Base-by-base conservation (phyloP, 2,797 vertebrate genomes). In the Cirrhinus mrigala region DNA sequence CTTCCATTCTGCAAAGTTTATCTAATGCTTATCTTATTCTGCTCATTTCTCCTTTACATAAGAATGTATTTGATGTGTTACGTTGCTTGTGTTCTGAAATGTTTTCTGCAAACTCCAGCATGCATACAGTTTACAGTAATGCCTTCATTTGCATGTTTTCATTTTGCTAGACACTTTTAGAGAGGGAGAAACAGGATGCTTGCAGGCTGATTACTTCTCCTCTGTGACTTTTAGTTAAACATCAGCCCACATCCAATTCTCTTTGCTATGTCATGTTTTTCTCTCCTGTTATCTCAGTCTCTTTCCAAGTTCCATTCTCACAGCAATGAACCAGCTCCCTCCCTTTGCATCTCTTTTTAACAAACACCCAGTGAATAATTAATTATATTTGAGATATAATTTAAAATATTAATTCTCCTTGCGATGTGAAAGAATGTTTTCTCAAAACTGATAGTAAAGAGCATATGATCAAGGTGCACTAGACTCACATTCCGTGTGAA, bases 171-270 rank as follows among this genome's bases (percentile, higher is more conserved):
- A 76, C 60, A 66, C 40, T 73, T 54, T 52, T 68, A 33, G 56
- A 78, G 71, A 79, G 58, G 87, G 44, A 68, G 79, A 40, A 85
- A 82, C 71, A 85, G 83, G 62, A 77, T 44, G 40, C 79, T 85
- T 91, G 87, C 46, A 87, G 88, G 86, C 86, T 80, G 75, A 71
- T 33, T 88, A 86, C 89, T 84, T 82, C 20, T 85, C 82, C 79
- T 69, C 52, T 76, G 75, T 83, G 78, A 80, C 77, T 83, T 66
- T 81, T 37, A 24, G 52, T 70, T 76, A 87, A 85, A 89, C 90
- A 88, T 81, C 83, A n/a, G 16, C 54, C 85, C 85, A 78, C 71
- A 85, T 80, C 66, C 69, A 86, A 87, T 86, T 86, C 77, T 86
- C 75, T 71, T 68, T 58, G 50, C 82, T 50, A 18, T 73, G 64